Evolutionary conservation across 2,113 vertebrate species (phyloP).

Genomic region (Amphiprion percula): DNA sequence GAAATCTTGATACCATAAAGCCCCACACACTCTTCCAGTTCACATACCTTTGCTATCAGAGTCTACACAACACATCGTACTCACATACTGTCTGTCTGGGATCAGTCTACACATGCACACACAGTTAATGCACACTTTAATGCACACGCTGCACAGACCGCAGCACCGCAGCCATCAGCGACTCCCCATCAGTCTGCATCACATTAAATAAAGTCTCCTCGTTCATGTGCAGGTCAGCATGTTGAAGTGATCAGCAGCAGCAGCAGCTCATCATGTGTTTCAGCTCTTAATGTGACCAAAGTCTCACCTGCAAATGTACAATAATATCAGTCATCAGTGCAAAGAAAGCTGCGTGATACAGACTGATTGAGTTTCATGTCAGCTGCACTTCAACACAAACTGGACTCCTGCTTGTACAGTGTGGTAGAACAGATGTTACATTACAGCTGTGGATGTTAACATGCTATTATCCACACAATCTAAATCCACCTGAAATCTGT

Average conservation of each 20-base stretch:
- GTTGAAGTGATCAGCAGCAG: constrained; percentile 45
- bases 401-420: background rate
- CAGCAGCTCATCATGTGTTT: constrained; percentile 27
- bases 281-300: constrained; percentile 26
- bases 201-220: background rate
- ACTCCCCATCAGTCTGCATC: constrained; percentile 48
- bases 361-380: background rate
- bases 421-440: background rate
- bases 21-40: background rate
- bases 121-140: background rate
- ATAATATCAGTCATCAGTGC: background rate
- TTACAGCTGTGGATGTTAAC: background rate
- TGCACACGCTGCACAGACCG: constrained; percentile 15
- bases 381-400: constrained; percentile 24
- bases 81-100: background rate
- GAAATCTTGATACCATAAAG: background rate
- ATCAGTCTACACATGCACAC: too few species aligned
- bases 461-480: background rate
- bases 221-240: constrained; percentile 55
- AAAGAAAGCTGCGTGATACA: background rate
- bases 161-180: background rate
- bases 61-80: background rate
- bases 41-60: background rate
- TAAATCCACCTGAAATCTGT: background rate
- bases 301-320: background rate